phyloP scores from a whole-genome alignment of 2,113 vertebrate species.

The Scomber scombrus region DNA sequence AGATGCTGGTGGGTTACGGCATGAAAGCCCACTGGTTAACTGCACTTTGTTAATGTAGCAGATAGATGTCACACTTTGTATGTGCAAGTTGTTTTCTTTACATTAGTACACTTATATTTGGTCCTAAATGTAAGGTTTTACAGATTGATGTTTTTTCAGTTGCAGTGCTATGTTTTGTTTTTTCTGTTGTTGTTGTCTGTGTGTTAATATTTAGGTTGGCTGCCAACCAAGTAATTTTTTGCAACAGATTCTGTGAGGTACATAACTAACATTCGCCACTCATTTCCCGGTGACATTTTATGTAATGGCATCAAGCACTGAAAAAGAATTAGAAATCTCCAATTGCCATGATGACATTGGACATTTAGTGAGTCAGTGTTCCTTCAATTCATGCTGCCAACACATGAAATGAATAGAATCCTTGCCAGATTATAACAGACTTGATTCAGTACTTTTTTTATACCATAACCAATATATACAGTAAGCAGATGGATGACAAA shows the following conservation, averaged over 20 bases:
- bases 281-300: neutral
- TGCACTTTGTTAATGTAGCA: neutral
- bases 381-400: neutral
- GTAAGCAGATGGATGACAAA: neutral
- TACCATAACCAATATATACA: neutral
- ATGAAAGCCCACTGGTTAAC: neutral
- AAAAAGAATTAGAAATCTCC: neutral
- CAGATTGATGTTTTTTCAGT: too few species aligned
- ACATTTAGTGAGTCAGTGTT: neutral
- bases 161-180: too few species aligned
- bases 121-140: too few species aligned
- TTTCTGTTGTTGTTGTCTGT: too few species aligned
- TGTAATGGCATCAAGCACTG: neutral
- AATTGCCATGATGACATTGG: neutral
- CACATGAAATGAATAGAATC: neutral
- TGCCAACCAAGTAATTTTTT: neutral
- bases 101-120: too few species aligned
- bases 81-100: too few species aligned
- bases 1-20: neutral
- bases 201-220: too few species aligned
- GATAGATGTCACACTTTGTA: too few species aligned
- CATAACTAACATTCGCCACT: neutral
- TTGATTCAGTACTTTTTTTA: neutral
- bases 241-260: neutral
- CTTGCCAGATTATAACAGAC: neutral